A percentile compares a stretch with the other conserved stretches of the same genome.
phyloP scores from a whole-genome alignment of 2,113 vertebrate species.

The Phasianus colchicus region DNA sequence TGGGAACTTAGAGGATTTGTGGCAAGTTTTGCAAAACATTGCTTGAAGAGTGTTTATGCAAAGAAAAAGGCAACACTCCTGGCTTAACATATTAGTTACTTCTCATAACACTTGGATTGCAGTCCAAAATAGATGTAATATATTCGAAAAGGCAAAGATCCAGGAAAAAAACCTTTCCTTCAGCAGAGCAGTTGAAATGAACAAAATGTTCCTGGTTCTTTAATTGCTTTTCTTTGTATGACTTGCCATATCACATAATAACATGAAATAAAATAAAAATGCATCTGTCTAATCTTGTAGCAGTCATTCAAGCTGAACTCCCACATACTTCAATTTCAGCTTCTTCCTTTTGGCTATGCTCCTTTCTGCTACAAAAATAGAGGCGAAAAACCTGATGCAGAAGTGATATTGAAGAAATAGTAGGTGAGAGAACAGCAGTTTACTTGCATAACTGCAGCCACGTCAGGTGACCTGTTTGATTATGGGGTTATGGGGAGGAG shows the following conservation, averaged over 20 bases:
- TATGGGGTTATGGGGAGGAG: background rate
- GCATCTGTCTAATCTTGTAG: slow-evolving; percentile 30
- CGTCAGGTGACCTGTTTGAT: background rate
- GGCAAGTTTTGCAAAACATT: background rate
- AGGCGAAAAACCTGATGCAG: background rate
- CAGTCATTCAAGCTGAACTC: slow-evolving; percentile 16
- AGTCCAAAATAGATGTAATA: background rate
- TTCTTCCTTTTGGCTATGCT: background rate
- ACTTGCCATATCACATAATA: slow-evolving; percentile 13
- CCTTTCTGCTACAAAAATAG: background rate
- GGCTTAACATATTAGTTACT: background rate
- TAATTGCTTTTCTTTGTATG: slow-evolving; percentile 44
- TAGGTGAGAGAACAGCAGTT: background rate
- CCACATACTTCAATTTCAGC: background rate
- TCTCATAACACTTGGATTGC: background rate
- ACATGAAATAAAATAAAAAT: slow-evolving; percentile 24
- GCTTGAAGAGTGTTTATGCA: slow-evolving; percentile 21
- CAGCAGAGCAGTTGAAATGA: slow-evolving; percentile 18
- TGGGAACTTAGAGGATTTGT: slow-evolving; percentile 14
- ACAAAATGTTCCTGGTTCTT: slow-evolving; percentile 59
- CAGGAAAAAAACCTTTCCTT: slow-evolving; percentile 37
- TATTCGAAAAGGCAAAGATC: slow-evolving; percentile 32
- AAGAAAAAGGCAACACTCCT: slow-evolving; percentile 1
- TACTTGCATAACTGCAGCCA: background rate
- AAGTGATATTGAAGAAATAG: background rate